These are phyloP conservation scores for Eulemur coronatus DNA, from an alignment of 2,797 vertebrate species.

Conservation along the genomic window DNA sequence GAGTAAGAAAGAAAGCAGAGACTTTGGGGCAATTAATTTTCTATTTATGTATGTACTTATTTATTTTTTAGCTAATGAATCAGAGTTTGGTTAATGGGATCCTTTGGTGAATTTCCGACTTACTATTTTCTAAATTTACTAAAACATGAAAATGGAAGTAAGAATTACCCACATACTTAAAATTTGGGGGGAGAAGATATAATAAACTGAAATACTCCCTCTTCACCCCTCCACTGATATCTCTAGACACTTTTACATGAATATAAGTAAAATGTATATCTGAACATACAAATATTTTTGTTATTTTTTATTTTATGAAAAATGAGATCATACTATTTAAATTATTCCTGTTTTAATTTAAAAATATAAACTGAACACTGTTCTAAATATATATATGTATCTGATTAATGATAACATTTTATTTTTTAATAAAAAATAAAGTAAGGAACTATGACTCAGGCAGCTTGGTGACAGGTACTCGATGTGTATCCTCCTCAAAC, in stretches of 20 bases:
- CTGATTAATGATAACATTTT: not conserved
- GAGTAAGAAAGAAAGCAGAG: not conserved
- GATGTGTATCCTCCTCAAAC: not conserved
- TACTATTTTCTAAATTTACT: conserved; percentile 1
- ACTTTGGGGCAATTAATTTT: not conserved
- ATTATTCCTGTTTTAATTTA: not conserved
- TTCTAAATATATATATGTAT: not conserved
- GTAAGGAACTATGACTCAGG: not conserved
- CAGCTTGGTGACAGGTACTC: not conserved
- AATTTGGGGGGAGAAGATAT: not conserved
- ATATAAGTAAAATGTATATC: not conserved
- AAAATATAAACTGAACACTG: not conserved
- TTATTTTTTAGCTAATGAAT: not conserved
- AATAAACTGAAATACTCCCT: not conserved
- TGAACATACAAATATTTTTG: not conserved
- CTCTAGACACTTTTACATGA: not conserved
- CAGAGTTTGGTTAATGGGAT: not conserved
- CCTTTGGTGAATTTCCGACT: not conserved
- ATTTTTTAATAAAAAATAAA: not conserved
- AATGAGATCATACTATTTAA: not conserved
- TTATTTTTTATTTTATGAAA: not conserved
- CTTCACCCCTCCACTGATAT: not conserved
- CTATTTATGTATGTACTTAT: not conserved
- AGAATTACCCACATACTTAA: not conserved
- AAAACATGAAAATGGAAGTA: not conserved